These are phyloP conservation scores for Dermochelys coriacea DNA, from an alignment of 2,797 vertebrate genomes.

Conservation along the genomic window DNA sequence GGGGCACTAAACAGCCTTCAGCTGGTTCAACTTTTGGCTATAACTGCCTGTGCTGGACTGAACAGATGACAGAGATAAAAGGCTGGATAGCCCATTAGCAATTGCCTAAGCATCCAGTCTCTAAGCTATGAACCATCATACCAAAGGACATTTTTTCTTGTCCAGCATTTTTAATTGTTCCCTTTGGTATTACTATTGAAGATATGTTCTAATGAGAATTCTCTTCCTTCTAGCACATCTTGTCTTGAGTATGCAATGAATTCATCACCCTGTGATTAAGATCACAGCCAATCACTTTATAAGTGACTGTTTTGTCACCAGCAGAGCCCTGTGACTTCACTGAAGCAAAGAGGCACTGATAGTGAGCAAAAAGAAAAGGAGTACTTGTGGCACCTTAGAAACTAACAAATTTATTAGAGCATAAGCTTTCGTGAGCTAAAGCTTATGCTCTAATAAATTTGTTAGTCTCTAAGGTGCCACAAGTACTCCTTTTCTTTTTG, in stretches of 20 bases:
- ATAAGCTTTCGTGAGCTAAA: too few relatives aligned
- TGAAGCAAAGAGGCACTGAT: background rate
- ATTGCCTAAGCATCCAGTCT: background rate
- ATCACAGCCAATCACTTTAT: background rate
- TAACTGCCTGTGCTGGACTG: background rate
- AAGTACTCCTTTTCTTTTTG: too few relatives aligned
- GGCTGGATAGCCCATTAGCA: rapidly evolving
- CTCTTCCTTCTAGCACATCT: background rate
- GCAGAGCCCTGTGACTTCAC: background rate
- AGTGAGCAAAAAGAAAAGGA: too few relatives aligned
- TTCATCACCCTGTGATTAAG: background rate
- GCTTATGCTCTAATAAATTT: too few relatives aligned
- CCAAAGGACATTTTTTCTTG: background rate
- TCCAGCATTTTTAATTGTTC: background rate
- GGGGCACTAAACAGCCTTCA: background rate
- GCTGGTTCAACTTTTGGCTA: background rate
- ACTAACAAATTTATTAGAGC: too few relatives aligned
- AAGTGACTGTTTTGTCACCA: slow-evolving; percentile 14
- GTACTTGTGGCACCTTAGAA: too few relatives aligned
- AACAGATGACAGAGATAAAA: background rate
- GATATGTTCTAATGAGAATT: background rate
- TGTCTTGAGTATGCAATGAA: background rate
- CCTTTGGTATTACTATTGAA: background rate
- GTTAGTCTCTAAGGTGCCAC: too few relatives aligned
- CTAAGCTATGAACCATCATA: background rate